phyloP scores from a whole-genome alignment of 2,888 invertebrate genomes.

The Tipula lateralis region DNA sequence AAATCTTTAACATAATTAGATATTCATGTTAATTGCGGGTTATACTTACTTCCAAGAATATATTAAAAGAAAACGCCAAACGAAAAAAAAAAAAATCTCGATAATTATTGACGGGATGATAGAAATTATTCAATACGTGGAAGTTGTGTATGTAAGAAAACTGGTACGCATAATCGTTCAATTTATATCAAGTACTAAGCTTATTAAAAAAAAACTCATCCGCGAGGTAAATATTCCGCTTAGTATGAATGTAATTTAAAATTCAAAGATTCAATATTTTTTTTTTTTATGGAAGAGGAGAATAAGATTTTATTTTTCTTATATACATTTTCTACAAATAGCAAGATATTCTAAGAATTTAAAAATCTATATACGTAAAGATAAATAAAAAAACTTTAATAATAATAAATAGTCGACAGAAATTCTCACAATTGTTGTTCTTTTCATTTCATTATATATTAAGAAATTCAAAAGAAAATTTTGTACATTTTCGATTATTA shows the following conservation, averaged over 20 bases:
- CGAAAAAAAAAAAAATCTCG: background rate
- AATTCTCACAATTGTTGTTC: slow-evolving; percentile 19
- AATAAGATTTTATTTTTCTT: background rate
- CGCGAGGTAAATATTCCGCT: slow-evolving; percentile 15
- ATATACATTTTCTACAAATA: slow-evolving; percentile 8
- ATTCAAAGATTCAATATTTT: background rate
- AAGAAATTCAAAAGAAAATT: background rate
- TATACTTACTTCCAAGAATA: slow-evolving; percentile 24
- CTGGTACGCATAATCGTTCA: slow-evolving; percentile 11
- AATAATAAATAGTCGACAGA: slow-evolving; percentile 24
- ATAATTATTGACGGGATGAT: slow-evolving; percentile 24
- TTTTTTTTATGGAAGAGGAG: background rate
- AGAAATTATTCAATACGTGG: background rate
- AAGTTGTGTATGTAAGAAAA: too few species aligned
- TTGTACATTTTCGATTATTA: background rate
- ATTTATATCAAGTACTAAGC: background rate
- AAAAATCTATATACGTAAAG: background rate
- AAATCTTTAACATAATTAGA: slow-evolving; percentile 11
- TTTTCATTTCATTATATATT: background rate
- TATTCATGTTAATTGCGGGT: slow-evolving; percentile 24
- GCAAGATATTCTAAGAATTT: slow-evolving; percentile 19
- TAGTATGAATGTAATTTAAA: background rate
- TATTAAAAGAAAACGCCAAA: background rate
- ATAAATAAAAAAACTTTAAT: slow-evolving; percentile 14
- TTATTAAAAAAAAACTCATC: background rate